Conservation (phyloP, 2,113 vertebrate genomes). For the Perca fluviatilis region DNA sequence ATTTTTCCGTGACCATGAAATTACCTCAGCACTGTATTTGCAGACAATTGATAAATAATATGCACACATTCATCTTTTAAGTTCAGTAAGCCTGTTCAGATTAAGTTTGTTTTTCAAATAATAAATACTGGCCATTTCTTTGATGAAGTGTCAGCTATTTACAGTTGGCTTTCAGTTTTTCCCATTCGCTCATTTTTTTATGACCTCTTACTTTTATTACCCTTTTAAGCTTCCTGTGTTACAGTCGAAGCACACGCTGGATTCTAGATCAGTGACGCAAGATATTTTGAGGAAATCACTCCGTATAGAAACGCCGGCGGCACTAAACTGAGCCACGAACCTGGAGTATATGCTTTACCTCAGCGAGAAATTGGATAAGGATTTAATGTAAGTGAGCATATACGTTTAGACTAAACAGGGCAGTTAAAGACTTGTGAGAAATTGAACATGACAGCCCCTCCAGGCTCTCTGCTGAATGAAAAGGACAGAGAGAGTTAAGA, state of each 20-base stretch:
- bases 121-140: conserved; percentile 48
- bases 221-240: conserved; percentile 50
- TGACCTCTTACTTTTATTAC: conserved; percentile 63
- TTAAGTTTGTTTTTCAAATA: conserved; percentile 68
- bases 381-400: conserved; percentile 67
- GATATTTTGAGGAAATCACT: conserved; percentile 55
- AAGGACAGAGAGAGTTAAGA: conserved; percentile 50
- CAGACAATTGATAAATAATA: conserved; percentile 74
- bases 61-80: conserved; percentile 63
- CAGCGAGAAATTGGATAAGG: conserved; percentile 64
- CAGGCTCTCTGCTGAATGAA: conserved; percentile 56
- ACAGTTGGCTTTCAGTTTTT: conserved; percentile 43
- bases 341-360: conserved; percentile 51
- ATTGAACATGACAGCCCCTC: conserved; percentile 68
- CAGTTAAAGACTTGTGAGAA: conserved; percentile 62
- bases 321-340: conserved; percentile 38
- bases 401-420: conserved; percentile 69
- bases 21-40: conserved; percentile 64
- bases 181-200: conserved; percentile 55
- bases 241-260: conserved; percentile 37
- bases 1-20: conserved; percentile 71
- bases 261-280: conserved; percentile 55
- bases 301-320: conserved; percentile 26
- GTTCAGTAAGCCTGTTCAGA: conserved; percentile 33
- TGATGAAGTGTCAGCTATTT: conserved; percentile 70